Conservation (phyloP, 2,113 vertebrate species). For the Pholis gunnellus region DNA sequence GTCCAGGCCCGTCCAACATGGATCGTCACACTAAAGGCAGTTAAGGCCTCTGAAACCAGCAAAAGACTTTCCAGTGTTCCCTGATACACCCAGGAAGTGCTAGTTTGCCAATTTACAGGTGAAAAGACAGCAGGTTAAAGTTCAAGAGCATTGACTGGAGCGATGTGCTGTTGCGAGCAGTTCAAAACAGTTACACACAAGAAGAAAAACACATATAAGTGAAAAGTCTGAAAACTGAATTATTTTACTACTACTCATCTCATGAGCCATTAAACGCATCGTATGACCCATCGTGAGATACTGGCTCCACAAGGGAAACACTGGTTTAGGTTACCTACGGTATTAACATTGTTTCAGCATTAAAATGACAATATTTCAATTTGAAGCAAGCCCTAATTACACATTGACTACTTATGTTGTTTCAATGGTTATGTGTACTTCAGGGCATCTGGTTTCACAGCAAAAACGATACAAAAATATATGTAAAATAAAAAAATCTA, state of each 20-base stretch:
- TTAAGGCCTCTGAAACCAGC: background rate
- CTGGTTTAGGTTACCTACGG: background rate
- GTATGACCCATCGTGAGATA: too few species aligned
- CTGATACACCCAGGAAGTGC: background rate
- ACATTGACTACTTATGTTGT: background rate
- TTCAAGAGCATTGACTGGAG: background rate
- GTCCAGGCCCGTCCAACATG: conserved; percentile 4
- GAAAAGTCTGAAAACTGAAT: background rate
- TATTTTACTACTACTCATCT: background rate
- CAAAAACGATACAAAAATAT: too few species aligned
- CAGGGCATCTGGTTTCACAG: too few species aligned
- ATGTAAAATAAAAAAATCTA: background rate
- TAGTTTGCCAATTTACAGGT: background rate
- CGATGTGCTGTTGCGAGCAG: background rate
- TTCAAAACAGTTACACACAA: background rate
- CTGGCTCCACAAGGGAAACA: background rate
- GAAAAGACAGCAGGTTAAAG: background rate
- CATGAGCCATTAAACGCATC: background rate
- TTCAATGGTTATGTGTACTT: background rate
- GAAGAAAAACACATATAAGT: background rate
- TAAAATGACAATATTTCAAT: background rate
- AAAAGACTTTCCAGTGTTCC: background rate
- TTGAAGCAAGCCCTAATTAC: background rate
- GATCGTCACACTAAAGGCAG: background rate
- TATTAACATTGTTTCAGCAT: background rate